Evolutionary conservation across 2,888 invertebrate species (phyloP).

Genomic region (Thecocarcelia acutangulata): DNA sequence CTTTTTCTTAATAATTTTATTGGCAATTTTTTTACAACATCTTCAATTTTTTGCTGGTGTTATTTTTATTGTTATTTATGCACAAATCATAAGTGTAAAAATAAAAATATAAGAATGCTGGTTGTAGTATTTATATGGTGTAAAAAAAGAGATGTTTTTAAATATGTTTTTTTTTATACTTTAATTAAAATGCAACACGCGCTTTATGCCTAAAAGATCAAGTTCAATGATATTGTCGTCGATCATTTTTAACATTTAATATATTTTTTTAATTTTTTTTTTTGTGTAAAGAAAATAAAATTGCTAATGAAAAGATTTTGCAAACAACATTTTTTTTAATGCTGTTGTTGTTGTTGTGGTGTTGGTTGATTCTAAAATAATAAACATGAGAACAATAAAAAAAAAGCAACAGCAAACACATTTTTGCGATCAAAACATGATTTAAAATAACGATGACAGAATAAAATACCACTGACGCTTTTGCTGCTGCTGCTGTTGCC

Average conservation of each 20-base stretch:
- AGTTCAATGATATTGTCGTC: constrained; percentile 76
- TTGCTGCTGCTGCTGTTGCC: constrained; percentile 52
- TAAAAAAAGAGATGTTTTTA: neutral
- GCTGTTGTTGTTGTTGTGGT: constrained; percentile 31
- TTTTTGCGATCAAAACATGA: constrained; percentile 64
- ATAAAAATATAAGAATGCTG: neutral
- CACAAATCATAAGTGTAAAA: constrained; percentile 16
- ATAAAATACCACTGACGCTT: constrained; percentile 71
- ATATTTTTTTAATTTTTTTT: neutral
- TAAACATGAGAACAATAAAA: constrained; percentile 61
- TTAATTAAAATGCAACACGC: constrained; percentile 68
- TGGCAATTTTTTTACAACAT: constrained; percentile 58
- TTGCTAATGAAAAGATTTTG: constrained; percentile 47
- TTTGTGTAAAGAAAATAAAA: constrained; percentile 53
- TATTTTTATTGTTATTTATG: constrained; percentile 28
- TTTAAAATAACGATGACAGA: constrained; percentile 80
- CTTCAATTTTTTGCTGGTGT: constrained; percentile 47
- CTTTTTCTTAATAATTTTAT: constrained; percentile 9
- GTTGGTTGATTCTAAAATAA: constrained; percentile 59
- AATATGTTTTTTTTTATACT: constrained; percentile 9
- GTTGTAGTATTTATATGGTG: constrained; percentile 16
- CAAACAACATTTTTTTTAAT: constrained; percentile 7
- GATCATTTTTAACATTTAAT: constrained; percentile 57
- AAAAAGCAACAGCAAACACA: constrained; percentile 49
- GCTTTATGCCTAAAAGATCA: constrained; percentile 73